Evolutionary conservation across 2,888 invertebrate genomes (phyloP).

Genomic region (Amblyjoppa fuscipennis): DNA sequence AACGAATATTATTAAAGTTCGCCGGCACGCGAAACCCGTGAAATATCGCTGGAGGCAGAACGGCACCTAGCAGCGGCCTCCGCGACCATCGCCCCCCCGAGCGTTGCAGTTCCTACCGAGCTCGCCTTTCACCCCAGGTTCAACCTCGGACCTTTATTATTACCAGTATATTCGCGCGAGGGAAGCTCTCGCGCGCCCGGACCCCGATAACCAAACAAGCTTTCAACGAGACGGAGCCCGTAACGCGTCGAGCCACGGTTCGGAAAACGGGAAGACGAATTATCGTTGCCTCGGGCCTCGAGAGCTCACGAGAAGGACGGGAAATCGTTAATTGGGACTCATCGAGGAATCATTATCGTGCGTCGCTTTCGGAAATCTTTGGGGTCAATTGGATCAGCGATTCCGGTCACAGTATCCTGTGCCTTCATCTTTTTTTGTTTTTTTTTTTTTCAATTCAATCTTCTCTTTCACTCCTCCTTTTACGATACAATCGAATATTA

Average conservation of each 20-base stretch:
- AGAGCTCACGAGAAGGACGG: background rate
- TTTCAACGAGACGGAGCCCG: conserved; percentile 22
- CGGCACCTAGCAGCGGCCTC: conserved; percentile 51
- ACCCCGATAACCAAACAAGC: conserved; percentile 62
- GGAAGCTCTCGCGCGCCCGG: conserved; percentile 27
- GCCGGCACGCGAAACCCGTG: conserved; percentile 83
- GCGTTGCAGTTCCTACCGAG: conserved; percentile 38
- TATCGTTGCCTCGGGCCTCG: conserved; percentile 18
- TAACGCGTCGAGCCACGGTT: conserved; percentile 13
- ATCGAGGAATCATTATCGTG: conserved; percentile 32
- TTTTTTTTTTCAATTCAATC: conserved; percentile 22
- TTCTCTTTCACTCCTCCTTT: conserved; percentile 21
- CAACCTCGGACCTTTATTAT: conserved; percentile 71
- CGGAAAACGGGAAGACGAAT: conserved; percentile 26
- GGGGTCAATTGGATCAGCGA: conserved; percentile 43
- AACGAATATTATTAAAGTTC: conserved; percentile 85
- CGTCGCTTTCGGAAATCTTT: conserved; percentile 14
- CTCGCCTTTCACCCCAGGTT: conserved; percentile 30
- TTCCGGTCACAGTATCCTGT: conserved; percentile 19
- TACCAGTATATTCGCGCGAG: conserved; percentile 61
- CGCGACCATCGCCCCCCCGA: background rate
- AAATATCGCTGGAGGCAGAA: conserved; percentile 80
- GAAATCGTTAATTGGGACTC: conserved; percentile 28
- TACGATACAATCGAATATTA: conserved; percentile 40
- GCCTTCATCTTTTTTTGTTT: background rate